Base-by-base conservation (phyloP, 2,797 vertebrate genomes). In the Neosalanx taihuensis region DNA sequence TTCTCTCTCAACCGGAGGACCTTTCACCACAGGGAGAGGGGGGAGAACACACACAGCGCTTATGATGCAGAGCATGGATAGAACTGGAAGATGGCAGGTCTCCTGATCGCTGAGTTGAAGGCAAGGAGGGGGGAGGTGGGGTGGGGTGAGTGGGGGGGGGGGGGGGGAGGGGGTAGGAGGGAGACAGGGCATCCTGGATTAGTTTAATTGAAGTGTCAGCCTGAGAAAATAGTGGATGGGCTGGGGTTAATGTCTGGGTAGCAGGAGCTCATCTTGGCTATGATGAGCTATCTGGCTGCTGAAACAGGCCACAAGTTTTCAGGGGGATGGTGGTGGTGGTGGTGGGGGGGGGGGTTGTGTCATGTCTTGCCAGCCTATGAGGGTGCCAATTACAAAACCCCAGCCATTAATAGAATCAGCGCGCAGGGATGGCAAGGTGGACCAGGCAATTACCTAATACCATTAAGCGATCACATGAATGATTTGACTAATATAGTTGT, bases 171-270 rank as follows among this genome's bases (percentile, higher is more conserved):
- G 23, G 1, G 23, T 26, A 49, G 30, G 20, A 46, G 29, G 26
- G n/a, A 23, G 18, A 6, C 70, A 77, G 72, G 70, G 86, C 84
- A 87, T 80, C 79, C 80, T 71, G 88, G 90, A 91, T 92, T 91
- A 90, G 88, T 84, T 85, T 91, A 91, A 92, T 91, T 90, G 88
- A 90, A 90, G 88, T 89, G 88, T 89, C 89, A 90, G 89, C 84
- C 88, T 89, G 86, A 89, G 89, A 92, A 91, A 88, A 91, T 86
- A 79, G 86, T 79, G 83, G 88, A 86, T 86, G 83, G 70, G 67
- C 76, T 80, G 64, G 79, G 86, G 87, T 86, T 90, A 86, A 89
- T 86, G 86, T 87, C 81, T 84, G 85, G 85, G 81, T 83, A 74
- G 83, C 80, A 74, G 82, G 79, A 72, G 84, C 85, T 85, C 85